Evolutionary conservation across 2,113 vertebrate genomes (phyloP), one percentile per base, ranked within the genome.

Genomic region (Jacana jacana): DNA sequence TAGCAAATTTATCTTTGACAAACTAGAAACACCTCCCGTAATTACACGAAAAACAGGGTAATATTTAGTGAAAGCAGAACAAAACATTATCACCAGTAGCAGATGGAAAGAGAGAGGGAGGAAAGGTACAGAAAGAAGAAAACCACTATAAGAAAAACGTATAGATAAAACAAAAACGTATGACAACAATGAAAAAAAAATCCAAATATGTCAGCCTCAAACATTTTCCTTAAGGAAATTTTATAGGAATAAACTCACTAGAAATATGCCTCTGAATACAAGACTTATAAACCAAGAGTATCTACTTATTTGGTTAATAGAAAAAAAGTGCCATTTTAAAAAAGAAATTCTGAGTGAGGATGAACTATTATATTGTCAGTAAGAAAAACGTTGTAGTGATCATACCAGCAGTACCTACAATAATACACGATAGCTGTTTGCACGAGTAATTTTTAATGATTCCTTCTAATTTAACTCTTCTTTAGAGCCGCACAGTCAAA

Each of bases 1-100:
- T 22, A 88, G 86, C 52, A 93, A 92, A 94, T 96, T 96, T 91
- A 91, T 97, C 95, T 94, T 89, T 92, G 93, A 88, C 90, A 96
- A 93, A 94, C 83, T 2, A 94, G 83, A 93, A 94, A 83, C 51
- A 81, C 82, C 76, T 88, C 60, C 54, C 0, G 2, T 79, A 96
- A 95, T 86, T 89, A 93, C 81, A 94, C 48, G 66, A 52, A 88
- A 92, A 89, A 49, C 58, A 54, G 64, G 44, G 73, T 23, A 93
- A 84, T 71, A 90, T 75, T 88, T 91, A 96, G 79, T 58, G 69
- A 95, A 88, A 96, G 44, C 39, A 76, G 57, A 81, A 76, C 37
- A 78, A 86, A 95, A 81, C 84, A 57, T 9, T 80, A 81, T 88
- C 52, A 65, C 22, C 22, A 68, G 33, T 1, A 86, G 69, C 77